Base-by-base conservation (phyloP, 1,140 invertebrate species). In the Magallana gigas region DNA sequence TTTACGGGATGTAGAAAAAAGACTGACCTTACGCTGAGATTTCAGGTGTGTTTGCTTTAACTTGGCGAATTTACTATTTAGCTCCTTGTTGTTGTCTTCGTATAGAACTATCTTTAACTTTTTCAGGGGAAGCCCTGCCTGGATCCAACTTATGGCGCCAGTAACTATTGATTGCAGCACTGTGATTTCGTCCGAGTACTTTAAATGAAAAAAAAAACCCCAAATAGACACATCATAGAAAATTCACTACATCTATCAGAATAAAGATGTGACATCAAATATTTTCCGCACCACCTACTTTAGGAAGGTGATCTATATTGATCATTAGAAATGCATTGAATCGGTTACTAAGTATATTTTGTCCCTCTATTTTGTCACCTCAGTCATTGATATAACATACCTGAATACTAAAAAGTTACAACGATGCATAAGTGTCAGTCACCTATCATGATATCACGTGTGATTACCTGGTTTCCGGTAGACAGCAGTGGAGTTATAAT, bases 71-170 rank as follows among this genome's bases (percentile, higher is more conserved):
- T 58, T 29, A 11, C 82, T 56, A 60, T 60, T 76, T 8, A 83
- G 16, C 48, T 64, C 48, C 0, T 60, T 1, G 16, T 83, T n/a
- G 8, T 12, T 5, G 11, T 58, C 29, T n/a, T 87, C 83, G 88
- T 92, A 94, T 56, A 94, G 64, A 6, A 94, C 92, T 57, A 94
- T 90, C 88, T 94, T 94, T 11, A 94, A 84, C 60, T 90, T 88
- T 36, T 90, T 87, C 1, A 94, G 84, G 14, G 92, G 92, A 12
- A 94, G 88, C 8, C 94, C 94, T 58, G 92, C 91, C 80, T 88
- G 84, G 59, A 94, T 94, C 94, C 94, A 94, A 12, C 88, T 83
- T 58, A 90, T 89, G 23, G 94, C 93, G n/a, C 87, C 88, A n/a
- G 91, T 85, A 4, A 94, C 91, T 88, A 94, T 93, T 11, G 89